Percentiles rank a stretch among this genome's conserved stretches.
Conservation (phyloP, 2,797 vertebrate genomes). For the Acipenser transmontanus region DNA sequence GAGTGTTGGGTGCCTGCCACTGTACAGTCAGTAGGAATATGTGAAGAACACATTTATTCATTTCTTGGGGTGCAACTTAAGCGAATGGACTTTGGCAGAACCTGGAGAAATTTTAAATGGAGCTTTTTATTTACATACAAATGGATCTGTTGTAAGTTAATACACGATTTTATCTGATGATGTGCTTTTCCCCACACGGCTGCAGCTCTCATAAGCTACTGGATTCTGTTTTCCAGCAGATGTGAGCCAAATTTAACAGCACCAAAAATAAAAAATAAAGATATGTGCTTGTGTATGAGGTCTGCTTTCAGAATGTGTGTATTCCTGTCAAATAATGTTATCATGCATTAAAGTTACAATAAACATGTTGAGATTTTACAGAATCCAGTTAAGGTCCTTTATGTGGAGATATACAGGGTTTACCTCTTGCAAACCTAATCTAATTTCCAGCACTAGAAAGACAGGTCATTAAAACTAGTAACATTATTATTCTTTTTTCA, state of each 20-base stretch:
- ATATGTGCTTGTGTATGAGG: background rate
- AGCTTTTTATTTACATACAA: background rate
- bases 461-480: too few species aligned
- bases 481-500: too few species aligned
- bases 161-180: background rate
- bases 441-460: too few species aligned
- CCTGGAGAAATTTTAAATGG: background rate
- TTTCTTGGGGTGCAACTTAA: background rate
- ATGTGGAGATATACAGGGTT: too few species aligned
- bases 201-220: background rate
- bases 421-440: too few species aligned
- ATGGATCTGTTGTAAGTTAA: background rate
- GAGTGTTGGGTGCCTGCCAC: background rate
- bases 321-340: background rate
- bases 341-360: background rate
- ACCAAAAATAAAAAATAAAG: background rate
- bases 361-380: background rate
- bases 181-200: background rate
- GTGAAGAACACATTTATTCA: background rate
- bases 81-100: background rate
- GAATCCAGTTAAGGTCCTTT: background rate
- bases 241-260: conserved; percentile 2
- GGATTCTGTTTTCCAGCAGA: conserved; percentile 2
- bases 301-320: background rate
- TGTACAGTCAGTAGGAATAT: background rate